Evolutionary conservation across 2,113 vertebrate species (phyloP), one percentile per base, ranked within the genome.

Genomic region (Fulmarus glacialis): DNA sequence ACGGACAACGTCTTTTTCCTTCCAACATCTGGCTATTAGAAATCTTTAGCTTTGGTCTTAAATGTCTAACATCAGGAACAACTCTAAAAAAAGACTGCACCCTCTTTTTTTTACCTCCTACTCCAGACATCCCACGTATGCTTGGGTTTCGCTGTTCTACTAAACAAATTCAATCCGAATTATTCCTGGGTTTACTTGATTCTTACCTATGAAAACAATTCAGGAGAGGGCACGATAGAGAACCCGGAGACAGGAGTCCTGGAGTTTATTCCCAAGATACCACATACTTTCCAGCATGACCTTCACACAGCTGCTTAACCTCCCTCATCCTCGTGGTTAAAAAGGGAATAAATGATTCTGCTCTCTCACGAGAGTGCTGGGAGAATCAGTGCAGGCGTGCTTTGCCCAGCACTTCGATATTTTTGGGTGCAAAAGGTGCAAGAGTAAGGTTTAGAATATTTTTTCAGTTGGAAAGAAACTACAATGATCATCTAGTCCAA

Each of bases 171-270:
- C 60, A 7, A 23, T 2, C 38, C 19, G 60, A 68, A 89, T 53
- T 34, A 45, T 12, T 66, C 52, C 47, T 36, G 36, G 4, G 23
- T 79, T 58, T 45, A 24, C 40, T n/a, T 27, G 18, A n/a, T 55
- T 80, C 60, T 36, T 30, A 40, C 42, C n/a, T 47, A 26, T 5
- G 53, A 36, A 77, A 58, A 52, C 34, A 36, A 16, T 2, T 27
- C 16, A 42, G 40, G 55, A 58, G 38, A 38, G 27, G 30, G 50
- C 43, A 79, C 1, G 0, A 23, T 6, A 1, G 1, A 42, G 32
- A 80, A 11, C 9, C 20, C 53, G 29, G 47, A n/a, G 36, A 36
- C 43, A 48, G 56, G 9, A 70, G 38, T 47, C 48, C 47, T 27
- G 40, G 24, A 6, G 3, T 68, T 90, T n/a, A 70, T 43, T 53